Evolutionary conservation across 1,140 invertebrate species (phyloP), one percentile per base, ranked within the genome.

Genomic region (Bactericera cockerelli): DNA sequence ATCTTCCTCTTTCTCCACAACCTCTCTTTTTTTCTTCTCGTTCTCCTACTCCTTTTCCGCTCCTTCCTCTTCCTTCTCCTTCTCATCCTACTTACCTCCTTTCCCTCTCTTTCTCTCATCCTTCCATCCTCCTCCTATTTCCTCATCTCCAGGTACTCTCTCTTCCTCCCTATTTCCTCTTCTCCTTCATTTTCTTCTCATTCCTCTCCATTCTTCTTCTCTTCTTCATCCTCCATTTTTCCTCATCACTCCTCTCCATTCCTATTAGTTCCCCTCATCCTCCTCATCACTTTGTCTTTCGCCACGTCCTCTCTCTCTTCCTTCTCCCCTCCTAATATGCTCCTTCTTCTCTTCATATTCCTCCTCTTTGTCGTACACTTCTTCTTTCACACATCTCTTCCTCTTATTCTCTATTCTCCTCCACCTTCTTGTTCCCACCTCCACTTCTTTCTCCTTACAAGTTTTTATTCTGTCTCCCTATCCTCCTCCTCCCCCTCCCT

Each of bases 401-500:
- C 22, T 53, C 39, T 26, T 56, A 60, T 49, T 38, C 58, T 39
- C 26, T 39, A 13, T 21, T 59, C 53, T 56, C 54, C 36, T 19
- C 21, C 21, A 6, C 31, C 39, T 59, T 53, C 53, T 8, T 54
- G 14, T 54, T 22, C 49, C 11, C 21, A 10, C 16, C 22, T 26
- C 14, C 55, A 2, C 28, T 59, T 25, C 39, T 26, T 56, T 42
- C 58, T 59, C 13, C 33, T 16, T 10, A 16, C 6, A 49, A 49
- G 19, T 16, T 49, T 49, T 49, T 49, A n/a, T n/a, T n/a, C n/a
- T n/a, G n/a, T n/a, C n/a, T n/a, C n/a, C n/a, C n/a, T n/a, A n/a
- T n/a, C n/a, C 49, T 53, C n/a, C 4, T 6, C 68, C 69, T 64
- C 68, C 70, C 67, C 65, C 69, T 70, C 63, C 66, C 36, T 61